Evolutionary conservation across 2,888 invertebrate genomes (phyloP).

Genomic region (Aproaerema taeniolella): DNA sequence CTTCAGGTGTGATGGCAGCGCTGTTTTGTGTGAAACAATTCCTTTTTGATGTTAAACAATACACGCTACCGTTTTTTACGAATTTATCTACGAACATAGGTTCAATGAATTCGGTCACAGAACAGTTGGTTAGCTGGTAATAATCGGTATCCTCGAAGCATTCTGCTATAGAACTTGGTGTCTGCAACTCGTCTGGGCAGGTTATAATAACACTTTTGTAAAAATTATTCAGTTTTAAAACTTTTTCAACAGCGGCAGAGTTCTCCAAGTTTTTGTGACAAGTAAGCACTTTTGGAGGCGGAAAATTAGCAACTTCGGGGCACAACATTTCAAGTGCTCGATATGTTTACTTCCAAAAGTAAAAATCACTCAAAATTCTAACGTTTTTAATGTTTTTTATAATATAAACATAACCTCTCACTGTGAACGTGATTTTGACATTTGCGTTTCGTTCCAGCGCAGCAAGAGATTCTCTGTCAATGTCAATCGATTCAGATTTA

Average conservation of each 20-base stretch:
- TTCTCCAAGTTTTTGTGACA: slow-evolving; percentile 32
- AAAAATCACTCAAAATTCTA: not conserved
- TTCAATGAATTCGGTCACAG: slow-evolving; percentile 47
- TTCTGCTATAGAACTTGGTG: slow-evolving; percentile 43
- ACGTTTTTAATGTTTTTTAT: too few species aligned
- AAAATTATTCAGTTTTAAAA: slow-evolving; percentile 46
- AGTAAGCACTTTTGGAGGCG: slow-evolving; percentile 49
- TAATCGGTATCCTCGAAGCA: slow-evolving; percentile 52
- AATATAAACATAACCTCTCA: slow-evolving; percentile 5
- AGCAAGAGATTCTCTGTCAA: too few species aligned
- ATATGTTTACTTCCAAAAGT: not conserved
- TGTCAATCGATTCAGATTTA: too few species aligned
- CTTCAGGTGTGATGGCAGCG: slow-evolving; percentile 54
- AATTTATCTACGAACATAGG: slow-evolving; percentile 53
- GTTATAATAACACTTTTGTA: slow-evolving; percentile 58
- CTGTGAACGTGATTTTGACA: not conserved
- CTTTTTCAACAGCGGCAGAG: slow-evolving; percentile 30
- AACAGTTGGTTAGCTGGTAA: slow-evolving; percentile 44
- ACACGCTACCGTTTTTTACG: slow-evolving; percentile 47
- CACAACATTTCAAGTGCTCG: slow-evolving; percentile 50
- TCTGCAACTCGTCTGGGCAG: slow-evolving; percentile 54
- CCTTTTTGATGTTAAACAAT: slow-evolving; percentile 44
- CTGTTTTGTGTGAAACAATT: slow-evolving; percentile 58
- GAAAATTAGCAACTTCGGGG: slow-evolving; percentile 59
- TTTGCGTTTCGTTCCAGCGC: not conserved